Percentiles rank a stretch among this genome's conserved stretches.
These are phyloP conservation scores for Apantesis nais DNA, from an alignment of 2,888 invertebrate genomes.

Conservation along the genomic window DNA sequence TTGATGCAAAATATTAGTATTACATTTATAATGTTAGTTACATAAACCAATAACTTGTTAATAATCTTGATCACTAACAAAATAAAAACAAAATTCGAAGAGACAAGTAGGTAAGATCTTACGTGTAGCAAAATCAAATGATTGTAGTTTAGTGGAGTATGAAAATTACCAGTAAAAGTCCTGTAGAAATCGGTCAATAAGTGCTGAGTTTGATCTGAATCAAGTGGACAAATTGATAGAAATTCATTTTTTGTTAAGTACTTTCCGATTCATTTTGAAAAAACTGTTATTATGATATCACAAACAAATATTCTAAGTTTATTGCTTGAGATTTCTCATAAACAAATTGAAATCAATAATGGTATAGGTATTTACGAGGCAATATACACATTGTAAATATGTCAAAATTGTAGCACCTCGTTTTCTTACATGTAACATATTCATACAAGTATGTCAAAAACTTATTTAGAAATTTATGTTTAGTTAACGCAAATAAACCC, in stretches of 20 bases:
- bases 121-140: not conserved
- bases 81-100: not conserved
- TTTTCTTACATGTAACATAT: not conserved
- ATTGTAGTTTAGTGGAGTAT: no score
- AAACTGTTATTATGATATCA: not conserved
- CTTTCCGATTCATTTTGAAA: not conserved
- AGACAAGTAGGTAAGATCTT: not conserved
- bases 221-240: no score
- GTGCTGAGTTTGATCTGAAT: no score
- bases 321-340: not conserved
- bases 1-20: conserved; percentile 8
- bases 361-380: not conserved
- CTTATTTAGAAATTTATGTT: not conserved
- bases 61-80: not conserved
- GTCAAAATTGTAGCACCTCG: not conserved
- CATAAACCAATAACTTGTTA: not conserved
- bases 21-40: not conserved
- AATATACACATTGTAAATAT: not conserved
- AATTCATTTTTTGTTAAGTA: not conserved
- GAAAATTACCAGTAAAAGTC: no score
- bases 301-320: conserved; percentile 2
- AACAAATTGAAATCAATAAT: not conserved
- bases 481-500: not conserved
- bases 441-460: not conserved
- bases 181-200: no score